Evolutionary conservation across 2,888 invertebrate species (phyloP), one percentile per base, ranked within the genome.

Genomic region (Tetragonula carbonaria): DNA sequence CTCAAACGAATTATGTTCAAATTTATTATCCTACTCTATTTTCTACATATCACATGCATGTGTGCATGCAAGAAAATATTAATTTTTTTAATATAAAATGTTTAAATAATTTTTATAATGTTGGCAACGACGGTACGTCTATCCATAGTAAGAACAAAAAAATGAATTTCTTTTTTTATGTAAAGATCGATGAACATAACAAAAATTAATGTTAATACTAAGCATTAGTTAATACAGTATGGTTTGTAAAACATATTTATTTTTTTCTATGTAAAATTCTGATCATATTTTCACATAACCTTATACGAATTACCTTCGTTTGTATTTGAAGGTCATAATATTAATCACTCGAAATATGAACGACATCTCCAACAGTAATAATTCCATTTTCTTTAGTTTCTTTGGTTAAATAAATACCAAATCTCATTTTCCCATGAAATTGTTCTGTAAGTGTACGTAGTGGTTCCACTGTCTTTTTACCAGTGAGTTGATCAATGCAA

Each of bases 401-500:
- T 77, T 90, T 90, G 6, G 87, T 92, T 55, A 98, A 95, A 94
- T 98, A 98, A 82, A 98, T 96, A n/a, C 98, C 98, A 92, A 98
- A 98, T 57, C 96, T 95, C 86, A 97, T 95, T 95, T 97, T 97
- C 2, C 98, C 97, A 81, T 96, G 95, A 92, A 97, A 96, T 91
- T 96, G 96, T 91, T 96, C 96, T 0, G 97, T 96, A 87, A 98
- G 96, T 1, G 97, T 97, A 86, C 97, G 95, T 18, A 98, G 94
- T 0, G 98, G 98, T 93, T 98, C 98, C 0, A 96, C 95, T 0
- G 97, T 97, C 92, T 97, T 97, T 87, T 96, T 95, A 0, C 98
- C 98, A 2, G 97, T 98, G 67, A 95, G 95, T 95, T 98, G 99
- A 95, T 99, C 97, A 84, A 99, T 97, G 93, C 99, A 99, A 81